Base-by-base conservation (phyloP, 1,140 invertebrate species). In the Panagrolaimus sp. region DNA sequence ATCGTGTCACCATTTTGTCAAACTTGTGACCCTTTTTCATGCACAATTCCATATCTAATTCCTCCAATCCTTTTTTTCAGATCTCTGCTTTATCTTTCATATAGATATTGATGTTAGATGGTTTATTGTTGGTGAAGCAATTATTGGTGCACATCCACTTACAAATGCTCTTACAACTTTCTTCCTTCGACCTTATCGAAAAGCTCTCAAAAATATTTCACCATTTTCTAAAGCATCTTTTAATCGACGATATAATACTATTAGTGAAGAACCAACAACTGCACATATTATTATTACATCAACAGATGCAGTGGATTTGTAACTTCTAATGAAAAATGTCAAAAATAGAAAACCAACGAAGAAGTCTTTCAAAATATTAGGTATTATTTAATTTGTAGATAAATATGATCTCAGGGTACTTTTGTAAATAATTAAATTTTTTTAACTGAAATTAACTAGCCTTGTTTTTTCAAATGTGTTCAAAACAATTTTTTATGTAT, bases 31-130 rank as follows among this genome's bases (percentile, higher is more conserved):
- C n/a, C n/a, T n/a, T n/a, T n/a, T n/a, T n/a, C n/a, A n/a, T n/a
- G n/a, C n/a, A n/a, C n/a, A n/a, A n/a, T n/a, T n/a, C 3, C 13
- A 47, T 47, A 14, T 14, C 16, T 20, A 5, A 47, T 2, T 23
- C n/a, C 0, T 20, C 14, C 23, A 9, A 7, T 63, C n/a, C n/a
- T 63, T 20, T 43, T 13, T 20, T 79, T 75, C 43, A 77, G 76
- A 70, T 62, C 51, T 78, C n/a, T 78, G 78, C 72, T 78, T 78
- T 47, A 78, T 78, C 78, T 81, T 81, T 46, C 62, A 71, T 27
- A 72, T 78, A 11, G 73, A 75, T 44, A 78, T 78, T 23, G 69
- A 81, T 23, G 46, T 78, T 13, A 9, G 65, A 25, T 78, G 76
- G 76, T 78, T 78, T 69, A 67, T 78, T 27, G 45, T 78, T 25